A percentile compares a stretch with the other conserved stretches of the same genome.
Evolutionary conservation across 2,888 invertebrate species (phyloP).

Genomic region (Archips crataeganus): DNA sequence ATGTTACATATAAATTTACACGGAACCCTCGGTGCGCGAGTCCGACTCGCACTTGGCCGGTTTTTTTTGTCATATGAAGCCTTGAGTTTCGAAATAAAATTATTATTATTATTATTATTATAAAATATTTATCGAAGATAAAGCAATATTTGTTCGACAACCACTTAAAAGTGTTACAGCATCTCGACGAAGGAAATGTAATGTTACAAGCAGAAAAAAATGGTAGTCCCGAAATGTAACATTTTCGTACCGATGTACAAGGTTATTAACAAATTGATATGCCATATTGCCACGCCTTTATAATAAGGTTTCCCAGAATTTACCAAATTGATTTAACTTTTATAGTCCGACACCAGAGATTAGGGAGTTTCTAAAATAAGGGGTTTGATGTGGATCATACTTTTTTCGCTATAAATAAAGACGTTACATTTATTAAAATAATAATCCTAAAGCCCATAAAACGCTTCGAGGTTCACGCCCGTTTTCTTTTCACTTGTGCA

Average conservation of each 20-base stretch:
- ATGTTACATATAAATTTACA: no score
- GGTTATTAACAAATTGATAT: conserved; percentile 39
- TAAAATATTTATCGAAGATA: conserved; percentile 8
- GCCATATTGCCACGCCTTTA: conserved; percentile 31
- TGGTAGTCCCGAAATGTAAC: not conserved
- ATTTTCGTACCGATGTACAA: conserved; percentile 5
- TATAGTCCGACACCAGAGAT: conserved; percentile 28
- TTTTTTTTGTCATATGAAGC: no score
- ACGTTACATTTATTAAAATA: conserved; percentile 45
- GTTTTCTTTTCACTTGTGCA: no score
- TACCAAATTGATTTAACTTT: conserved; percentile 60
- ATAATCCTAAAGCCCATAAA: not conserved
- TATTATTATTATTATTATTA: no score
- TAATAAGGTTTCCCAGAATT: conserved; percentile 55
- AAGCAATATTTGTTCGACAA: conserved; percentile 13
- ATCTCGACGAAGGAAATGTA: not conserved
- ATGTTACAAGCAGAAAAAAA: not conserved
- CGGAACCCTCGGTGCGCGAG: no score
- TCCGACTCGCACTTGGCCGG: no score
- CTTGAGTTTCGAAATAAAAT: no score
- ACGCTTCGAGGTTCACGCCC: not conserved
- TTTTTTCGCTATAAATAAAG: conserved; percentile 61
- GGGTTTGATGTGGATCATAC: conserved; percentile 22
- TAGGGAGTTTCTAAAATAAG: conserved; percentile 23
- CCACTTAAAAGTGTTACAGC: conserved; percentile 6